Evolutionary conservation across 2,888 invertebrate genomes (phyloP).

Genomic region (Autographa gamma): DNA sequence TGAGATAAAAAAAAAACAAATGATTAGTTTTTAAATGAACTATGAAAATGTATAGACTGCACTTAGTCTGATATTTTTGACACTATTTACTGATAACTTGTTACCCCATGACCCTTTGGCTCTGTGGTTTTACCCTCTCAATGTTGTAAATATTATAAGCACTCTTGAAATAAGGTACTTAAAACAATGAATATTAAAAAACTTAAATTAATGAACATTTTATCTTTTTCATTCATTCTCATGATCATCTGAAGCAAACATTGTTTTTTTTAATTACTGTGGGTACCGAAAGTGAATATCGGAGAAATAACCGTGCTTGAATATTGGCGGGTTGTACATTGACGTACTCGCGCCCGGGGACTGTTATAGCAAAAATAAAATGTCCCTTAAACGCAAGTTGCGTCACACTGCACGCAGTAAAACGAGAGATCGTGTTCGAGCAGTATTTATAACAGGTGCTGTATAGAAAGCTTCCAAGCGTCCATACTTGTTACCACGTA

Average conservation of each 20-base stretch:
- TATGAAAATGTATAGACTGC: conserved; percentile 62
- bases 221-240: no score
- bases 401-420: not conserved
- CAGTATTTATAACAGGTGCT: conserved; percentile 24
- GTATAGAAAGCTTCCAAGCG: conserved; percentile 16
- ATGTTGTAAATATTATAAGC: conserved; percentile 8
- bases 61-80: conserved; percentile 71
- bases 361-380: no score
- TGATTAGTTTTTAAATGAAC: conserved; percentile 24
- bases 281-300: no score
- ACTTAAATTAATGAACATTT: no score
- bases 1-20: not conserved
- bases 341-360: no score
- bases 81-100: conserved; percentile 48
- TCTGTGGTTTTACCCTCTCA: conserved; percentile 33
- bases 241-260: no score
- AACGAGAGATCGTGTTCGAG: not conserved
- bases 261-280: no score
- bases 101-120: conserved; percentile 34
- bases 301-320: no score
- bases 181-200: no score
- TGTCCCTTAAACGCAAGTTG: no score
- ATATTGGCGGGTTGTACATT: no score
- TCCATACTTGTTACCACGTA: not conserved
- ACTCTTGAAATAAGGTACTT: not conserved